Base-by-base conservation (phyloP, 2,888 invertebrate genomes). In the Axea sp. region DNA sequence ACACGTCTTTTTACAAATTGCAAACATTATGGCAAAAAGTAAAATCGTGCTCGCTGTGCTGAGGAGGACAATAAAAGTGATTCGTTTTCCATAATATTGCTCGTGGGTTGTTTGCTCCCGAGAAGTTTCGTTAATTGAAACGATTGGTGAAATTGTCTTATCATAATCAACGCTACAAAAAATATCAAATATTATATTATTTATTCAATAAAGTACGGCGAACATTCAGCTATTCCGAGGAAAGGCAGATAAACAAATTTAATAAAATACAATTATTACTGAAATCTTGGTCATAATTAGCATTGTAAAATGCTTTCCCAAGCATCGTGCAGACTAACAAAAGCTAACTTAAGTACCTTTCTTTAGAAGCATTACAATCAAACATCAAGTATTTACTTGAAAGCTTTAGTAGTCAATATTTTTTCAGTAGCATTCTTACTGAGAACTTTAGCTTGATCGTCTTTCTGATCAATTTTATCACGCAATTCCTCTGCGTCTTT, bases 1-100 rank as follows among this genome's bases (percentile, higher is more conserved):
- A 19, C 47, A 59, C 7, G 15, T 33, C 53, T 51, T 62, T n/a
- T 68, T 74, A 30, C 68, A 74, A 53, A 69, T 64, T 2, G 59
- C 57, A 45, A 55, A 51, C 47, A 74, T 59, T 30, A 69, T 51
- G 1, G 65, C 67, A 33, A 69, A 60, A 14, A 69, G 28, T 31
- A 69, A 28, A 28, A 65, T 33, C 3, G 69, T 65, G 15, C 62
- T 41, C 3, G 47, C 65, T 0, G 64, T 57, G 22, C 74, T 65
- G 11, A 74, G 15, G 7, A 74, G 17, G 14, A 65, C 65, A 30
- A 74, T 69, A 39, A 69, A 74, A 22, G 69, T 59, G 8, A 64
- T 64, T 14, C 60, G 28, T 35, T 74, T 69, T 28, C 69, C 69
- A 37, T 53, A 69, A 60, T 74, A 55, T 26, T 45, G 65, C 4